phyloP scores from a whole-genome alignment of 2,888 invertebrate species.

The Lasioglossum leucozonium region DNA sequence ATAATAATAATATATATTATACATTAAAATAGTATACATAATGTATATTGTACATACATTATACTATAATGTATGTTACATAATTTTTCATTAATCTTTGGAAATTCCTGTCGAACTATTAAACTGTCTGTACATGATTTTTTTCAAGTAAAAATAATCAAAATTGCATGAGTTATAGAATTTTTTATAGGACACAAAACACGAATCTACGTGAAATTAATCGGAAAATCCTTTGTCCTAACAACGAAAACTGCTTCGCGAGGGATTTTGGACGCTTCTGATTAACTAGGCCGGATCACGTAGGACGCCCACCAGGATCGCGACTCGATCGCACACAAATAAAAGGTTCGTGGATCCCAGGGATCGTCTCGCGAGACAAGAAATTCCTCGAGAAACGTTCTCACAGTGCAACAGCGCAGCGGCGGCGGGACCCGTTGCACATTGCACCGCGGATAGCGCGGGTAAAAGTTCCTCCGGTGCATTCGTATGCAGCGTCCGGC shows the following conservation, averaged over 20 bases:
- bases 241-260: background rate
- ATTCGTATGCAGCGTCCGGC: constrained; percentile 38
- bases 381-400: constrained; percentile 3
- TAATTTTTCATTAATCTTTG: too few relatives aligned
- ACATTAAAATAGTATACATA: too few relatives aligned
- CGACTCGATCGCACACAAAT: background rate
- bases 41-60: too few relatives aligned
- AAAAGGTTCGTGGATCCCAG: background rate
- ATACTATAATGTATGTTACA: too few relatives aligned
- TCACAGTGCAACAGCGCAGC: background rate
- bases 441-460: background rate
- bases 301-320: background rate
- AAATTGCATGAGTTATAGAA: too few relatives aligned
- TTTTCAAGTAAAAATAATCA: too few relatives aligned
- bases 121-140: too few relatives aligned
- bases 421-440: background rate
- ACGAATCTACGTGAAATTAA: too few relatives aligned
- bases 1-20: too few relatives aligned
- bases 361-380: background rate
- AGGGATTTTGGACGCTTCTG: background rate
- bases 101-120: too few relatives aligned
- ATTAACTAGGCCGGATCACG: background rate
- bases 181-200: too few relatives aligned
- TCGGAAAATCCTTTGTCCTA: background rate
- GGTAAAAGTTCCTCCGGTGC: constrained; percentile 8